Conservation (phyloP, 2,113 vertebrate genomes). For the Atherinomorus stipes region DNA sequence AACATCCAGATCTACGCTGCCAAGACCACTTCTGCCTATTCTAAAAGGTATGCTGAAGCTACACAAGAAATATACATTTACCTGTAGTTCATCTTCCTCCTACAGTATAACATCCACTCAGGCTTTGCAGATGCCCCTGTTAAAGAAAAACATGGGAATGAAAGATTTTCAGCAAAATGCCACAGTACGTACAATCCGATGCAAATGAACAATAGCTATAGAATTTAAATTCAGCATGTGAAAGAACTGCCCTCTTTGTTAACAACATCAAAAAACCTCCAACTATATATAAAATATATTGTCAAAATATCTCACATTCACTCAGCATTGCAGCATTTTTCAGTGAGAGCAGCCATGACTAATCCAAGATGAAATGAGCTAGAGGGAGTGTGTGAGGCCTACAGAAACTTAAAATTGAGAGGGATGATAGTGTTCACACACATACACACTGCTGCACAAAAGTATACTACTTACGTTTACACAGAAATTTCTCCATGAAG, state of each 20-base stretch:
- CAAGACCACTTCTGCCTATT: slow-evolving; percentile 6
- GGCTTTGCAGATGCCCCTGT: slow-evolving; percentile 6
- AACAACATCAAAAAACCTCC: not conserved
- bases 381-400: slow-evolving; percentile 31
- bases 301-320: not conserved
- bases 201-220: not conserved
- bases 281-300: not conserved
- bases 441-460: slow-evolving; percentile 33
- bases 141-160: not conserved
- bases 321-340: slow-evolving; percentile 40
- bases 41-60: slow-evolving; percentile 21
- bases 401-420: slow-evolving; percentile 45
- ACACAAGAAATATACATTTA: slow-evolving; percentile 1
- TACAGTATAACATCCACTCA: not conserved
- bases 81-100: slow-evolving; percentile 1
- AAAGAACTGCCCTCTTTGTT: slow-evolving; percentile 11
- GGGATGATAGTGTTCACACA: slow-evolving; percentile 24
- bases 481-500: slow-evolving; percentile 21
- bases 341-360: slow-evolving; percentile 51
- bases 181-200: not conserved
- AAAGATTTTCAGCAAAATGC: not conserved
- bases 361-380: slow-evolving; percentile 59
- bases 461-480: slow-evolving; percentile 11
- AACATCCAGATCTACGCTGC: not conserved
- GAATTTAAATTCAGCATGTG: not conserved